phyloP scores from a whole-genome alignment of 2,113 vertebrate genomes.

The Parotia lawesii region DNA sequence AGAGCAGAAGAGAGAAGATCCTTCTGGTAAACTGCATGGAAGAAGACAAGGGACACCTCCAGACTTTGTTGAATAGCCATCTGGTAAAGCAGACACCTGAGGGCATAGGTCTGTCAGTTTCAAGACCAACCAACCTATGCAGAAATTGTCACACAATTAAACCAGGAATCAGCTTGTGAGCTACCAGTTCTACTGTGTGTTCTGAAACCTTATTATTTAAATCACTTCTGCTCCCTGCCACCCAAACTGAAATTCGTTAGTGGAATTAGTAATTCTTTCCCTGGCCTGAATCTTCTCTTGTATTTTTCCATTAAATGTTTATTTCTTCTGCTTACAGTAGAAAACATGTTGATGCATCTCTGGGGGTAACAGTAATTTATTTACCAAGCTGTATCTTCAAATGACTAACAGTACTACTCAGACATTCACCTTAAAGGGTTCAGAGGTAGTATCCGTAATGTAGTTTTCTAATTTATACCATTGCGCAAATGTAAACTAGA shows the following conservation, averaged over 20 bases:
- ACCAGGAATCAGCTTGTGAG: neutral
- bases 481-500: neutral
- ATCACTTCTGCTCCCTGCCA: neutral
- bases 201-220: neutral
- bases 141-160: neutral
- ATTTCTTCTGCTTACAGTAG: neutral
- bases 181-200: neutral
- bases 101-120: neutral
- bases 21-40: neutral
- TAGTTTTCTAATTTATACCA: neutral
- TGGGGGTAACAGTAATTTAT: neutral
- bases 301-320: neutral
- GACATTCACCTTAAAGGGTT: neutral
- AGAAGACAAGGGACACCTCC: neutral
- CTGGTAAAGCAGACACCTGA: neutral
- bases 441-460: neutral
- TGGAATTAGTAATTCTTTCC: neutral
- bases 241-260: neutral
- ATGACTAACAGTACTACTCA: neutral
- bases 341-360: neutral
- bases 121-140: neutral
- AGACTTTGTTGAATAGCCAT: neutral
- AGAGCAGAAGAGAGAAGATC: slow-evolving; percentile 50
- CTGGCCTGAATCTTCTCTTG: neutral
- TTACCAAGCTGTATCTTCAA: neutral